These are phyloP conservation scores for Erythrolamprus reginae DNA, from an alignment of 2,113 vertebrate genomes.

Conservation along the genomic window DNA sequence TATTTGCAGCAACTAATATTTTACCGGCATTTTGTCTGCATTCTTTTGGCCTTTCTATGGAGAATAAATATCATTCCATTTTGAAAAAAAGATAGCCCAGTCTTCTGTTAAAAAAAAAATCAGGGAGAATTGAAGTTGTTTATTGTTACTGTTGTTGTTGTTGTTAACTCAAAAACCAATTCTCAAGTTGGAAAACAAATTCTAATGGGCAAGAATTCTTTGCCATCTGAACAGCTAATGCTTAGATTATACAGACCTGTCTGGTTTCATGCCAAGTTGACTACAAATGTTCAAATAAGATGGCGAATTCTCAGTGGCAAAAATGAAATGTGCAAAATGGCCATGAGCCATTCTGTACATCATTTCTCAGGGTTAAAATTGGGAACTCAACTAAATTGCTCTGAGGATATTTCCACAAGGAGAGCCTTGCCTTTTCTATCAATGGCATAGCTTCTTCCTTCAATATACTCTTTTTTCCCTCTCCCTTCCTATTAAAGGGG, in stretches of 20 bases:
- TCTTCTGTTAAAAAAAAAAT: too few species aligned
- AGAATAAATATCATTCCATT: neutral
- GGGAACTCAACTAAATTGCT: neutral
- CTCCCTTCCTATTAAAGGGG: neutral
- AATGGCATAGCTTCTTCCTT: neutral
- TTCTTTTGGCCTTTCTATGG: neutral
- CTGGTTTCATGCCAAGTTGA: neutral
- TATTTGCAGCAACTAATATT: neutral
- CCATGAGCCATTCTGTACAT: neutral
- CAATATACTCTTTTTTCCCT: neutral
- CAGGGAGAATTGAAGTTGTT: too few species aligned
- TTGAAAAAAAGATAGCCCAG: neutral
- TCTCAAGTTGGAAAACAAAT: neutral
- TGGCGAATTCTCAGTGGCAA: neutral
- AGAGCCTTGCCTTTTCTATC: neutral
- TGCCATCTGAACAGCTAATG: neutral
- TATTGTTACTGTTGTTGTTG: too few species aligned
- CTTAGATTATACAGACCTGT: neutral
- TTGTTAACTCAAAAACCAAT: neutral
- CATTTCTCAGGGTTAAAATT: neutral
- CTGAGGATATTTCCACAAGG: neutral
- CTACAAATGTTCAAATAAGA: neutral
- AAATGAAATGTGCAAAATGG: neutral
- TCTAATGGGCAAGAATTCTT: neutral
- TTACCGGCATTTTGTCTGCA: neutral